These are phyloP conservation scores for Acheta domesticus DNA, from an alignment of 2,888 invertebrate genomes.

Conservation along the genomic window DNA sequence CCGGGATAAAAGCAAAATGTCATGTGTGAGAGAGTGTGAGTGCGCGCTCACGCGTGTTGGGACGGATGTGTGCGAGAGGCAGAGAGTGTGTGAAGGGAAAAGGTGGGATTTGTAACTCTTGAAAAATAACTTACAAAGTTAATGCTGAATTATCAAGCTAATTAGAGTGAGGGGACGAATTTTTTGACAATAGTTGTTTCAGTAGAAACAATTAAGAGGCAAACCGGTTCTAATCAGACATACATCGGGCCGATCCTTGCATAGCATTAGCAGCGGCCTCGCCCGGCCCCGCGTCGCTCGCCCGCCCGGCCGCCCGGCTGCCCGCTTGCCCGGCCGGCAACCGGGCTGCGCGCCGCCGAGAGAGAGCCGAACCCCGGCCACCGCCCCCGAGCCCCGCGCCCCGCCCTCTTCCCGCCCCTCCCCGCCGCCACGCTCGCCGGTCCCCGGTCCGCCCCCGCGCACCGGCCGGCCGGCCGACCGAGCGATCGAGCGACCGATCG, in stretches of 20 bases:
- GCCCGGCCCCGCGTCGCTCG: too few relatives aligned
- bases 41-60: not conserved
- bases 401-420: not conserved
- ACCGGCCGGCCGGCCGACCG: too few relatives aligned
- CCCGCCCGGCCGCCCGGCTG: too few relatives aligned
- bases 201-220: slow-evolving; percentile 3
- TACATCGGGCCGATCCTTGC: too few relatives aligned
- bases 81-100: not conserved
- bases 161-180: not conserved
- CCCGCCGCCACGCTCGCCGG: not conserved
- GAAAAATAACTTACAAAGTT: not conserved
- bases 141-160: not conserved
- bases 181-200: slow-evolving; percentile 1
- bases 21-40: not conserved
- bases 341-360: not conserved
- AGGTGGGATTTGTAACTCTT: not conserved
- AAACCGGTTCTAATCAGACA: not conserved
- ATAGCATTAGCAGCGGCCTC: too few relatives aligned
- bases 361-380: not conserved
- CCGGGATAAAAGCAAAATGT: not conserved
- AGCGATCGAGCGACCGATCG: too few relatives aligned
- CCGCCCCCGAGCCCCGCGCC: not conserved
- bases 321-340: too few relatives aligned
- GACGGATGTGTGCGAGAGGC: not conserved
- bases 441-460: too few relatives aligned